Evolutionary conservation across 2,113 vertebrate genomes (phyloP).

Genomic region (Xyrauchen texanus): DNA sequence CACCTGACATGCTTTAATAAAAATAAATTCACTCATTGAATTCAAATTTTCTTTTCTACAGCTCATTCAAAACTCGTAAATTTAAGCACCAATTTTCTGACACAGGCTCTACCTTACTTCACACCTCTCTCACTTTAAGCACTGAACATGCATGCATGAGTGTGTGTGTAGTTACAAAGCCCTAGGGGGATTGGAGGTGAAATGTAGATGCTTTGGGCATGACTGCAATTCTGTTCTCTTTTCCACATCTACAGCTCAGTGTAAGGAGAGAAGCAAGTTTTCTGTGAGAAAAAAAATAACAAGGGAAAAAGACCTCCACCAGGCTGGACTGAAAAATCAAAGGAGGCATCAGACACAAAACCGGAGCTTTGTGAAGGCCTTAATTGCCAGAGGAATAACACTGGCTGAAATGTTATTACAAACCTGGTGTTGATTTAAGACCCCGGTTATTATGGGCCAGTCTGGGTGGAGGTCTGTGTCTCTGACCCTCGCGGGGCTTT

Average conservation of each 20-base stretch:
- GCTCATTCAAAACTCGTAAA: background rate
- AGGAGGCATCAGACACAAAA: slow-evolving; percentile 47
- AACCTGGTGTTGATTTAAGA: slow-evolving; percentile 62
- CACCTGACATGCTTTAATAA: slow-evolving; percentile 5
- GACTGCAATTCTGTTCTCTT: slow-evolving; percentile 28
- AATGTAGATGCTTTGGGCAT: slow-evolving; percentile 42
- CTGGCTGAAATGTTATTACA: slow-evolving; percentile 63
- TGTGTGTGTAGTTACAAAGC: slow-evolving; percentile 27
- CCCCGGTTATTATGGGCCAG: slow-evolving; percentile 54
- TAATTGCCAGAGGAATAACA: slow-evolving; percentile 63
- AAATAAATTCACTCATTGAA: no score
- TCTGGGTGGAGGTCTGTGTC: slow-evolving; percentile 46
- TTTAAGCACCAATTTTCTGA: slow-evolving; percentile 11
- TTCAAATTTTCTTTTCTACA: background rate
- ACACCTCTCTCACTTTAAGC: slow-evolving; percentile 10
- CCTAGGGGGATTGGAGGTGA: slow-evolving; percentile 21
- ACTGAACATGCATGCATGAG: slow-evolving; percentile 10
- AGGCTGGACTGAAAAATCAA: slow-evolving; percentile 48
- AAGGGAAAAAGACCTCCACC: slow-evolving; percentile 33
- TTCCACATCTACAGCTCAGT: slow-evolving; percentile 23
- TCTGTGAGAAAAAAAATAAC: slow-evolving; percentile 11
- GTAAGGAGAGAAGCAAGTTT: slow-evolving; percentile 50
- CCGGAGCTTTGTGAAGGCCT: slow-evolving; percentile 41
- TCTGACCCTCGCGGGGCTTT: slow-evolving; percentile 51
- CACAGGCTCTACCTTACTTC: slow-evolving; percentile 15